Conservation (phyloP, 2,797 vertebrate genomes). For the Cheracebus regulus region DNA sequence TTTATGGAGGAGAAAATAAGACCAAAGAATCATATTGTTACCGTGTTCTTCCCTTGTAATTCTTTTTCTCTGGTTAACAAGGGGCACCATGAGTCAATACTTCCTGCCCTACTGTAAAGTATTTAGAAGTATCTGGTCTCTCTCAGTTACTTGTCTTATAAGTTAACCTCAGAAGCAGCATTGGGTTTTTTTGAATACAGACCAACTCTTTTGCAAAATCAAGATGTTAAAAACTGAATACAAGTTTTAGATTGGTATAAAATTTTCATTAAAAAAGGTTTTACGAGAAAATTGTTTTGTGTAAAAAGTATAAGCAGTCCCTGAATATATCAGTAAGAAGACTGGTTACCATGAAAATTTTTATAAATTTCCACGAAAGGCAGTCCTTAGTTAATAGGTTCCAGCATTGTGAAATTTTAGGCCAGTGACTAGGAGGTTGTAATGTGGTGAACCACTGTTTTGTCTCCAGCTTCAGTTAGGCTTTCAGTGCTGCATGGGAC, state of each 20-base stretch:
- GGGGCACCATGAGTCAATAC: not conserved
- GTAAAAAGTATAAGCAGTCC: not conserved
- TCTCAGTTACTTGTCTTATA: not conserved
- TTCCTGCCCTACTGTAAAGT: not conserved
- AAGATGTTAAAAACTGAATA: not conserved
- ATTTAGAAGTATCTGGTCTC: not conserved
- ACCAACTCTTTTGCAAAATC: constrained; percentile 32
- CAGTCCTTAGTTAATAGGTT: not conserved
- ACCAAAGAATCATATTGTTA: not conserved
- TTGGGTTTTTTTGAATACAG: constrained; percentile 13
- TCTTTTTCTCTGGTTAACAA: not conserved
- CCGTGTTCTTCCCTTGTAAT: not conserved
- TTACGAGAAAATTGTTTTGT: not conserved
- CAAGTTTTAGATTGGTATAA: constrained; percentile 3
- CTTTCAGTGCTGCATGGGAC: not conserved
- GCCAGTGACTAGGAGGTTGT: not conserved
- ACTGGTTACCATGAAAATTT: not conserved
- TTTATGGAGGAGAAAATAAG: not conserved
- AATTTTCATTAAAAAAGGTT: constrained; percentile 8
- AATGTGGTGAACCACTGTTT: not conserved
- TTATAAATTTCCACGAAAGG: not conserved
- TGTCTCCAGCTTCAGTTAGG: not conserved
- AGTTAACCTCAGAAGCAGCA: not conserved
- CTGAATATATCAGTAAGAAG: not conserved
- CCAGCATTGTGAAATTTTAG: not conserved